Conservation (phyloP, 2,113 vertebrate species). For the Campylorhamphus procurvoides region DNA sequence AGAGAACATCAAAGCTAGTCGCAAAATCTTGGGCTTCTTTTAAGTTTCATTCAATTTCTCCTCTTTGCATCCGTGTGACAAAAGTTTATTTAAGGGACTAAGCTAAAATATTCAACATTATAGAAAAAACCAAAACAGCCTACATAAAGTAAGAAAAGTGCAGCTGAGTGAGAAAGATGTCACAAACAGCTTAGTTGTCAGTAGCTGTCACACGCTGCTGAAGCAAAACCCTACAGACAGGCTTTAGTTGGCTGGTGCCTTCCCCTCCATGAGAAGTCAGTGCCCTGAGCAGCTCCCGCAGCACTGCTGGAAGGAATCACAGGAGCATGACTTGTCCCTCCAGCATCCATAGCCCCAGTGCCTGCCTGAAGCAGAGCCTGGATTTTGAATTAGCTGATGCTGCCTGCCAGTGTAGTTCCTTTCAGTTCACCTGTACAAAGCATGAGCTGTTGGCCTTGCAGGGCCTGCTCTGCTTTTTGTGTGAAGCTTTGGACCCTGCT, state of each 20-base stretch:
- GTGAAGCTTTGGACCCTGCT: background rate
- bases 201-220: background rate
- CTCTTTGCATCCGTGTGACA: background rate
- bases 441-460: background rate
- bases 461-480: background rate
- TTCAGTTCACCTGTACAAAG: background rate
- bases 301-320: background rate
- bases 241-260: background rate
- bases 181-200: background rate
- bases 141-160: background rate
- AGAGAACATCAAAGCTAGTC: slow-evolving; percentile 49
- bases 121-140: background rate
- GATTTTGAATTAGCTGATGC: background rate
- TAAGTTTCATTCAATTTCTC: slow-evolving; percentile 14
- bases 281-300: background rate
- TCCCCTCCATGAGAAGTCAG: background rate
- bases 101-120: background rate
- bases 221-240: slow-evolving; percentile 11
- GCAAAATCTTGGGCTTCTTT: slow-evolving; percentile 18
- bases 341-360: background rate
- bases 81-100: slow-evolving; percentile 20
- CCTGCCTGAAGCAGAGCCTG: background rate
- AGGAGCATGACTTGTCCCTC: background rate
- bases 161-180: background rate
- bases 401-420: background rate